Evolutionary conservation across 2,797 vertebrate genomes (phyloP), one percentile per base, ranked within the genome.

Genomic region (Hipposideros larvatus): DNA sequence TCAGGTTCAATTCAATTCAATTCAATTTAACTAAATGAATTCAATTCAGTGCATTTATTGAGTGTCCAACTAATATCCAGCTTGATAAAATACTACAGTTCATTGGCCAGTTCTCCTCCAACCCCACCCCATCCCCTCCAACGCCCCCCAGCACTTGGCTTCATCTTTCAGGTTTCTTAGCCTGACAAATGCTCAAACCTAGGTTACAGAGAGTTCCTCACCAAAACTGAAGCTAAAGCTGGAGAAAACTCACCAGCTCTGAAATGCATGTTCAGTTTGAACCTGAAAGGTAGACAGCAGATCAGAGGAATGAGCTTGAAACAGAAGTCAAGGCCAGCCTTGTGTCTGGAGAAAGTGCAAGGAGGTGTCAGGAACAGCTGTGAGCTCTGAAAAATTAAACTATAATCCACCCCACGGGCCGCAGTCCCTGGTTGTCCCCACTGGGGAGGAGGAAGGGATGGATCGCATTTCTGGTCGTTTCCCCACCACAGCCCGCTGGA

Each of bases 21-120:
- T 95, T 95, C 90, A 85, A 91, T 94, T 96, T 88, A 96, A 82
- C 83, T 89, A 89, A 90, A 84, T 95, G 94, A 89, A 90, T 96
- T 96, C 71, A 94, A 87, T 90, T 85, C 93, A 24, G 75, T 26
- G 85, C 57, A 55, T 53, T 95, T 92, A 96, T 37, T 84, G 79
- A 96, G 90, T 84, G 75, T 77, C 59, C 66, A 80, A 13, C 88
- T 80, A 48, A 84, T 13, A 63, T 4, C 34, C 37, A 59, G 2
- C 59, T 48, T 63, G 5, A 22, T 22, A 31, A 43, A 78, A 37
- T 22, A 5, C 37, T 18, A 43, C 11, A 9, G 34, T 14, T 28
- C 55, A 48, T 55, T 0, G 4, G 21, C 24, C 63, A 21, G 37
- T 13, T 34, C 61, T 26, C 46, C 55, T 10, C 11, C 1, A 13